Conservation (phyloP, 2,797 vertebrate species). For the Eleutherodactylus coqui region DNA sequence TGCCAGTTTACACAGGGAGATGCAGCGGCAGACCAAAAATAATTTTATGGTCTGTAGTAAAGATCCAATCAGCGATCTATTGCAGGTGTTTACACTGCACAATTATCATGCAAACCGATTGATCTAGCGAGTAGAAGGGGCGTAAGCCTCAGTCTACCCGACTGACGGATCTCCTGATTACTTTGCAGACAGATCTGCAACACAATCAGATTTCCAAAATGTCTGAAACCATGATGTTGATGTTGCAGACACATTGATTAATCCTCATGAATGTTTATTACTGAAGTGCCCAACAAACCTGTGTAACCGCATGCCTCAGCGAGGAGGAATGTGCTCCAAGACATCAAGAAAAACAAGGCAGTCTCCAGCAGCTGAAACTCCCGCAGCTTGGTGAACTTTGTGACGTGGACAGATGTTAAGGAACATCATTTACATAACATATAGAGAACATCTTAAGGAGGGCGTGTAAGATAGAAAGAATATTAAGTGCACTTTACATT, state of each 20-base stretch:
- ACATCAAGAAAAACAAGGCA: conserved; percentile 96
- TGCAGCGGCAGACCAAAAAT: no score
- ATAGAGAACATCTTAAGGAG: neutral
- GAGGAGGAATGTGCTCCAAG: conserved; percentile 96
- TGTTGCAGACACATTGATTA: neutral
- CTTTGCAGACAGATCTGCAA: no score
- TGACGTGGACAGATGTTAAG: conserved; percentile 80
- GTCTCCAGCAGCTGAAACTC: conserved; percentile 96
- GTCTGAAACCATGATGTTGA: no score
- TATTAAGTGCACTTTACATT: neutral
- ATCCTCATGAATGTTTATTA: neutral
- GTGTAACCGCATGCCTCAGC: conserved; percentile 97
- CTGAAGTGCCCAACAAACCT: conserved; percentile 75
- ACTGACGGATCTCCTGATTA: no score
- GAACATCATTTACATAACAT: neutral
- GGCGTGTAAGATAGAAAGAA: neutral
- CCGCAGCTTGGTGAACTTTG: conserved; percentile 96
- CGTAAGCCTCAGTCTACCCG: no score
- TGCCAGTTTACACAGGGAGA: no score
- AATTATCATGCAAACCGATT: no score
- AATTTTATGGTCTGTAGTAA: no score
- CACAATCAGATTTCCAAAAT: no score
- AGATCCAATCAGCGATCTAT: no score
- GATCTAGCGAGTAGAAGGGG: no score
- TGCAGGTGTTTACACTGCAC: no score